Base-by-base conservation (phyloP, 1,140 invertebrate genomes). In the Procambarus virginalis region DNA sequence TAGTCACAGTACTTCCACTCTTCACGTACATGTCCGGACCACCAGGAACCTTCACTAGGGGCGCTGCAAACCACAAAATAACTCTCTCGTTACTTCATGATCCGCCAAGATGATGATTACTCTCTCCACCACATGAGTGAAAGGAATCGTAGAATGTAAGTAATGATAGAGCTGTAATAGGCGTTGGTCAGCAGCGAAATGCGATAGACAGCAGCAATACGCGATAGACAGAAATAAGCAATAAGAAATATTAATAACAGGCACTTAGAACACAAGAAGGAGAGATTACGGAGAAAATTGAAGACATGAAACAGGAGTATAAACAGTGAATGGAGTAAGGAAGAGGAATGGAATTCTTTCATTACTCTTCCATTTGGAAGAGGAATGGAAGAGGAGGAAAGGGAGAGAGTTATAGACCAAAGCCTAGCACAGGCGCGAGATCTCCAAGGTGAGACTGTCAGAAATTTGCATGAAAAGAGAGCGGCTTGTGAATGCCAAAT, bases 1-100 rank as follows among this genome's bases (percentile, higher is more conserved):
- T 93, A 89, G 95, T 95, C 20, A 96, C 96, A 34, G 95, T 95
- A 92, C 95, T 96, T 78, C 96, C 96, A 70, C 95, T 95, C 93
- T 96, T 96, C 48, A 96, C 96, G 93, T 95, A 96, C 90, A 96
- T 95, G 92, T 97, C 96, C 17, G 95, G 95, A 92, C 96, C 96
- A 84, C 96, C 96, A 85, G 96, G 93, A 92, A 97, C 97, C 82
- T 82, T 82, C 8, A 92, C 85, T 46, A 92, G 17, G 2, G 91
- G 91, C 2, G 87, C 91, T 92, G 89, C 34, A n/a, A 46, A 60
- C 34, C 34, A 34, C 34, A 34, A 0, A 34, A 34, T 1, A 34
- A 34, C 34, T 0, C 34, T 0, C 34, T 34, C 34, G 34, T 34
- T 34, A 34, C 34, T 34, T 34, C 34, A 34, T 0, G 34, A 34